These are phyloP conservation scores for Sebastes kiyomatsui DNA, from an alignment of 2,797 vertebrate species.

Conservation along the genomic window DNA sequence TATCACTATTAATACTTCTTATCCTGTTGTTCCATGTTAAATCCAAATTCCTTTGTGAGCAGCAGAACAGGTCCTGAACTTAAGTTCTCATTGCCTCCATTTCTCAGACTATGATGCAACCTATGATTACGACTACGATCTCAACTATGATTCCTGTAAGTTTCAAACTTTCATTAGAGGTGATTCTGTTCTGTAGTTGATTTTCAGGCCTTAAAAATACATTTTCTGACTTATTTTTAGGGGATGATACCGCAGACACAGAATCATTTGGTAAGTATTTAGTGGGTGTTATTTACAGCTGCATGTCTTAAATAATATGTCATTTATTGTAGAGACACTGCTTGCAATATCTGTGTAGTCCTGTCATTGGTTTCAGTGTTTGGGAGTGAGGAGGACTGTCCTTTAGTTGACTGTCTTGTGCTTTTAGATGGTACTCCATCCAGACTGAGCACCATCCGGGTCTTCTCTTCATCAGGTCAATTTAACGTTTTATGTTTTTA, in stretches of 20 bases:
- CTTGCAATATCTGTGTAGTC: constrained; percentile 14
- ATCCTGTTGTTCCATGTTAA: not conserved
- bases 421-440: constrained; percentile 67
- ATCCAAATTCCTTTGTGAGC: not conserved
- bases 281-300: not conserved
- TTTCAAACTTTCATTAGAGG: not conserved
- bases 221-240: constrained; percentile 45
- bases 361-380: constrained; percentile 60
- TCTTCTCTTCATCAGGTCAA: constrained; percentile 84
- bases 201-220: not conserved
- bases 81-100: not conserved
- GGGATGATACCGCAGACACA: constrained; percentile 59
- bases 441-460: constrained; percentile 61
- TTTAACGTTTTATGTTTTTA: not conserved
- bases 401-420: constrained; percentile 66
- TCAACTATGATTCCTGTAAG: constrained; percentile 79
- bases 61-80: not conserved
- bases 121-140: constrained; percentile 80
- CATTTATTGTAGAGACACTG: not conserved
- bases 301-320: not conserved
- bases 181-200: not conserved
- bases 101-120: constrained; percentile 79
- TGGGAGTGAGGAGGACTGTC: constrained; percentile 45
- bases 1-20: not conserved
- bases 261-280: constrained; percentile 63